These are phyloP conservation scores for Xenopus tropicalis DNA, from an alignment of 2,113 vertebrate species.

Conservation along the genomic window UCB_Xtro_10.0 CM004445.2:50776501-50777000, in stretches of 20 bases:
- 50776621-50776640: neutral
- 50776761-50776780: constrained; percentile 76
- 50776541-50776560: too few species aligned
- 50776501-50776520: too few species aligned
- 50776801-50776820: constrained; percentile 66
- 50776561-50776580: too few species aligned
- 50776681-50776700: constrained; percentile 90
- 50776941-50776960: too few species aligned
- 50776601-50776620: neutral
- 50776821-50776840: neutral
- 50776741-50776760: constrained; percentile 83
- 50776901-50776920: too few species aligned
- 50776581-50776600: too few species aligned
- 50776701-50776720: constrained; percentile 91
- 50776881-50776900: too few species aligned
- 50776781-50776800: constrained; percentile 95
- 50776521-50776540: too few species aligned
- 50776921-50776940: too few species aligned
- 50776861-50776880: too few species aligned
- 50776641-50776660: constrained; percentile 54
- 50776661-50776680: constrained; percentile 85
- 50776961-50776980: too few species aligned
- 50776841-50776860: neutral
- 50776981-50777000: too few species aligned
- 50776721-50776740: constrained; percentile 82